Evolutionary conservation across 1,140 invertebrate genomes (phyloP), one percentile per base, ranked within the genome.

Genomic region (Drosophila dunni): DNA sequence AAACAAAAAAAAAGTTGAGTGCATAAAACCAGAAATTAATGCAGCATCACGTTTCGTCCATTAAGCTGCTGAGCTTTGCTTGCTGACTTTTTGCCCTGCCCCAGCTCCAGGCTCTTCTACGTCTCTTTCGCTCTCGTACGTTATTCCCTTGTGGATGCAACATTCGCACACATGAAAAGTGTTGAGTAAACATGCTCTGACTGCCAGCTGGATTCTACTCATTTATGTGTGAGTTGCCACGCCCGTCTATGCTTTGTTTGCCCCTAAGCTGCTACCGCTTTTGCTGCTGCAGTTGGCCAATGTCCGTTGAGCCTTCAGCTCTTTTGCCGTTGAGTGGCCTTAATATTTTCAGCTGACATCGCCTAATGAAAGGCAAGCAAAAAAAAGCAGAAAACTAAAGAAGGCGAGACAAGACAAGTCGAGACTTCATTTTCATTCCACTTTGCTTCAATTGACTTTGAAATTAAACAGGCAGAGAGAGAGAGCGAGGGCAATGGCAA

Each of bases 11-110:
- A 75, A 67, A 69, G 64, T 53, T 51, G 62, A 79, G 76, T 71
- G 83, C 79, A 83, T 83, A 89, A 88, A 88, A 78, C 76, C 84
- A 79, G 76, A 88, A 88, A 88, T 88, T 88, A 88, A 88, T 88
- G 81, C 84, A 83, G 54, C 73, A 78, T 84, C 83, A 88, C 83
- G 83, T 83, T 88, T 89, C 56, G 78, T 89, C 83, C 83, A 89
- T 88, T 88, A 88, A 88, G 84, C 84, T 77, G 68, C 80, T 74
- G 72, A 88, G 84, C 84, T 89, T 89, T 83, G 79, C 83, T 89
- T 89, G 84, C 84, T 86, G 83, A 86, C 83, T 86, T 86, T 86
- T 71, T 71, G 53, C 38, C 46, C 13, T 40, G 38, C 20, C 40
- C 24, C 48, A 29, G 3, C 10, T 48, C 29, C 42, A 45, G 24